Base-by-base conservation (phyloP, 2,888 invertebrate genomes). In the Orthonychiurus folsomi region DNA sequence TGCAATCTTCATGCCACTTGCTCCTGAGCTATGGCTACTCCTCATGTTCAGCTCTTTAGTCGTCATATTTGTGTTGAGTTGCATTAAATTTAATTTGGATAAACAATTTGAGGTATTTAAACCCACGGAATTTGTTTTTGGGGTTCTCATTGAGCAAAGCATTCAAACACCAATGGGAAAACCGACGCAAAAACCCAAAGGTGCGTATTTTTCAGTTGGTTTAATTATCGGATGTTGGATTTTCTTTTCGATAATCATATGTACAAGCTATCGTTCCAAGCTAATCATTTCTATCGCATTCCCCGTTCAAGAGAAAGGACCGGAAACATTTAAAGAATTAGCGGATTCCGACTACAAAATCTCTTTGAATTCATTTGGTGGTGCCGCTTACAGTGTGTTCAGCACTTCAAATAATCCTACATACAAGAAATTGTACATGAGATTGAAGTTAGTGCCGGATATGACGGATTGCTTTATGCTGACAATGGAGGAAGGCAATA, bases 211-310 rank as follows among this genome's bases (percentile, higher is more conserved):
- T n/a, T n/a, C n/a, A n/a, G n/a, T n/a, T n/a, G n/a, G n/a, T n/a
- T 56, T 61, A 1, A 27, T 67, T 5, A 23, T 62, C 2, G 20
- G 61, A 9, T 21, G 61, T 20, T 67, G 67, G 67, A 28, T 62
- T 1, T 54, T 61, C n/a, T 53, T 28, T 3, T 37, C 59, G 20
- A 15, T 67, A 9, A 62, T 67, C 23, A 52, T 67, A 15, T 60
- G 63, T 2, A 67, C 65, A 15, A 65, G 61, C 9, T 67, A 67
- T 60, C 58, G 59, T 3, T 67, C 67, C 9, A 61, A 63, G 48
- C 58, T 67, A 1, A 65, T 67, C 1, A 37, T 57, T 2, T 66
- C 63, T 28, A 28, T 67, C 2, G 65, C 67, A 3, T 67, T 67
- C 53, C 67, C 67, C 12, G 63, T 50, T 24, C 12, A 48, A 1